Evolutionary conservation across 2,797 vertebrate species (phyloP), one percentile per base, ranked within the genome.

Genomic region (Pseudocheirus occidentalis): DNA sequence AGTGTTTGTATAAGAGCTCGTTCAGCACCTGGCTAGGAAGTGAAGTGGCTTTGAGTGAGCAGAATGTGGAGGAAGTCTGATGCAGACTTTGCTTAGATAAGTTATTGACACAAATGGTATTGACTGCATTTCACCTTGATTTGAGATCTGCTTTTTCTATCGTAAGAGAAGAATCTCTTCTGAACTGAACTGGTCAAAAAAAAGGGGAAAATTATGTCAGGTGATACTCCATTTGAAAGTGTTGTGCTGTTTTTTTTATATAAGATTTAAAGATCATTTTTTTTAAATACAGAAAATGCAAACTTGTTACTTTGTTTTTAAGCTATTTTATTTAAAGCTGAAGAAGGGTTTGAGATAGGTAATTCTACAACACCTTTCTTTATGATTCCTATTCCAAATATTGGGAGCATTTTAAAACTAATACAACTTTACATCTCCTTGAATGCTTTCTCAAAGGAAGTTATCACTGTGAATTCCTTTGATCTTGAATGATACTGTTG

Each of bases 91-190:
- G 73, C 55, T 94, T 93, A 4, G 11, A 2, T 54, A 2, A 54
- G 57, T 1, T 6, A 1, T 0, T 9, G 24, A 21, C 0, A 57
- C 34, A 0, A 1, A 7, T 1, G 4, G 31, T 14, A 0, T 0
- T 11, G 58, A 87, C 66, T n/a, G 52, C 53, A 0, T 1, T 31
- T 52, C 54, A 7, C 31, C 0, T 16, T 1, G n/a, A 50, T 34
- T 31, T 92, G 53, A 27, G 66, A 52, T 46, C 4, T 13, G 12
- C 24, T 0, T 21, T 6, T 87, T 92, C 53, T 87, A 18, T 7
- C 53, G 52, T 29, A 89, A 90, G 27, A 2, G 10, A 87, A 87
- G 9, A 87, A 87, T 87, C 24, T 50, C 21, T 87, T 87, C 40
- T 50, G 24, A 87, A 50, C 21, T 50, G n/a, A 81, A 81, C 16